Percentiles rank a stretch among this genome's conserved stretches.
phyloP scores from a whole-genome alignment of 2,888 invertebrate species.

The Drosophila acutilabella region DNA sequence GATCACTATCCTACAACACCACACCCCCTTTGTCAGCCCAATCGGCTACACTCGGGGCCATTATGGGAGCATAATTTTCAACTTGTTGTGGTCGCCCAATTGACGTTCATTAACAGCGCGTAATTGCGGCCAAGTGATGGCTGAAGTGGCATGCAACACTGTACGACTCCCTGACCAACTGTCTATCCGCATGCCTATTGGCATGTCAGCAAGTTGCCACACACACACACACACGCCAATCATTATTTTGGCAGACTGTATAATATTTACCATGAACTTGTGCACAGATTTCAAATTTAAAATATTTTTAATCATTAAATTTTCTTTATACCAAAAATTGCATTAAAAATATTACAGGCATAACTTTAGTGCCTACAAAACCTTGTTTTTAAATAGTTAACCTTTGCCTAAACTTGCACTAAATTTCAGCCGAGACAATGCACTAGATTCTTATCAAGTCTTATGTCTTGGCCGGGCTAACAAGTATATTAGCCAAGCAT shows the following conservation, averaged over 20 bases:
- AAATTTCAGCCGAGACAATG: background rate
- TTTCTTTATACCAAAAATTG: no score
- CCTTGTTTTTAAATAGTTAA: background rate
- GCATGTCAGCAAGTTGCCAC: slow-evolving; percentile 41
- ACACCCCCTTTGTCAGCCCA: background rate
- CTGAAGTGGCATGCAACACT: slow-evolving; percentile 29
- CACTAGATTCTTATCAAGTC: background rate
- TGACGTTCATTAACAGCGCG: slow-evolving; percentile 76
- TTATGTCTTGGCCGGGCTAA: background rate
- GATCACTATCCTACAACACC: background rate
- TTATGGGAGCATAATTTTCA: slow-evolving; percentile 70
- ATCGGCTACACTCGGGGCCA: slow-evolving; percentile 21
- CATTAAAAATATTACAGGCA: background rate
- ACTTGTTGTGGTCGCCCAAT: slow-evolving; percentile 75
- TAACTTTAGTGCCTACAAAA: background rate
- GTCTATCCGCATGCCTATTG: slow-evolving; percentile 13
- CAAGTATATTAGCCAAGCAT: slow-evolving; percentile 58
- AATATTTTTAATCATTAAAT: no score
- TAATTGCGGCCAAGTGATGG: slow-evolving; percentile 74
- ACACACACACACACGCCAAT: background rate
- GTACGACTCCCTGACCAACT: background rate
- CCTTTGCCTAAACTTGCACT: background rate
- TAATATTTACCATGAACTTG: no score
- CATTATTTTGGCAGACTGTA: background rate
- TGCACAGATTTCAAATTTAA: no score